phyloP scores from a whole-genome alignment of 2,888 invertebrate genomes.

The Crossocerus cetratus region DNA sequence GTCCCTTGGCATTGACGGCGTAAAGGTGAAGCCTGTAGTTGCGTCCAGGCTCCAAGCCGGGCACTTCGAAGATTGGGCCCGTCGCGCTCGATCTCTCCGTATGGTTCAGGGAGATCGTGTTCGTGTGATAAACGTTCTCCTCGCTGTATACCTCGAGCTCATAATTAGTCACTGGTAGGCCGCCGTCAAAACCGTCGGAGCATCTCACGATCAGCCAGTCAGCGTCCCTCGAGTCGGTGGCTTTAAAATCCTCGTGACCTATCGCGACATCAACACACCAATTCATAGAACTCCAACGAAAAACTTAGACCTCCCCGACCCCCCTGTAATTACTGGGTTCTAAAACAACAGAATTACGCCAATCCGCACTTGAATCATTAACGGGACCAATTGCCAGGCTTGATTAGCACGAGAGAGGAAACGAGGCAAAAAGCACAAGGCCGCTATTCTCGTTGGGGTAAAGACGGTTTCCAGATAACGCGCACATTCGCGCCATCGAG shows the following conservation, averaged over 20 bases:
- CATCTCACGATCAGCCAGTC: slow-evolving; percentile 92
- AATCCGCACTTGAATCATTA: neutral
- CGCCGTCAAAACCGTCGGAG: slow-evolving; percentile 92
- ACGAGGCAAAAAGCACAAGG: neutral
- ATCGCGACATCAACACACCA: slow-evolving; percentile 17
- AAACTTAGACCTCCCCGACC: neutral
- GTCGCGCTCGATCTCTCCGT: slow-evolving; percentile 61
- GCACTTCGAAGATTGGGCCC: slow-evolving; percentile 83
- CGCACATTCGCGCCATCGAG: neutral
- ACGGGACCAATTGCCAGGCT: neutral
- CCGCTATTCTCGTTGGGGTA: neutral
- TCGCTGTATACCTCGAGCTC: slow-evolving; percentile 73
- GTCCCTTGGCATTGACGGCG: slow-evolving; percentile 92
- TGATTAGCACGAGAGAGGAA: neutral
- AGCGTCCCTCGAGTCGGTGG: slow-evolving; percentile 73
- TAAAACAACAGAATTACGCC: too few relatives aligned
- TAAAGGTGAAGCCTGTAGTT: slow-evolving; percentile 89
- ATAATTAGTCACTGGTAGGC: slow-evolving; percentile 85
- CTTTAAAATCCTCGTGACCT: slow-evolving; percentile 70
- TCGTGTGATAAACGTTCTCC: slow-evolving; percentile 69
- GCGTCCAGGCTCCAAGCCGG: slow-evolving; percentile 85
- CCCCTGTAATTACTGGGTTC: neutral
- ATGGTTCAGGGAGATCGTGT: slow-evolving; percentile 69
- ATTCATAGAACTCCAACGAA: neutral
- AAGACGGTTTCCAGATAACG: neutral